Base-by-base conservation (phyloP, 2,888 invertebrate genomes). In the Neria commutata region DNA sequence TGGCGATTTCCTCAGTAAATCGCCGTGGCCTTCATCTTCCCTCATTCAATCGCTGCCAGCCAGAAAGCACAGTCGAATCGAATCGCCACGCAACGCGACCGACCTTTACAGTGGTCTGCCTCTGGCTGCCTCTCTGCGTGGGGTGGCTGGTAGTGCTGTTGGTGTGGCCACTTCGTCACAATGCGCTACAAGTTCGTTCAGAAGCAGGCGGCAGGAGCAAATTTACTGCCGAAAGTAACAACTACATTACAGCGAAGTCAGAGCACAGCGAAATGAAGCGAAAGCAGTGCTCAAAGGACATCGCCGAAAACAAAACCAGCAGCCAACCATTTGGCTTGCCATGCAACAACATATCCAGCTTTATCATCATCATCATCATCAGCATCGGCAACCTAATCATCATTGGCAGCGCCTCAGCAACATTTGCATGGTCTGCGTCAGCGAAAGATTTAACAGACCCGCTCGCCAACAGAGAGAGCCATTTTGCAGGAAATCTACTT, bases 11-110 rank as follows among this genome's bases (percentile, higher is more conserved):
- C 66, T 63, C 55, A 47, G 56, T 57, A 67, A 72, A 69, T 70
- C 71, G 70, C 69, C 66, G 71, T 68, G 71, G 67, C 73, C 74
- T 73, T 75, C 71, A 60, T 23, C 50, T 52, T 67, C 48, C n/a
- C n/a, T n/a, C n/a, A n/a, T n/a, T n/a, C n/a, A n/a, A n/a, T n/a
- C n/a, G n/a, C n/a, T n/a, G n/a, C n/a, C n/a, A 61, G 67, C 59
- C 55, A 59, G 48, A 48, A 55, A 55, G 42, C 8, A n/a, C n/a
- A 37, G 8, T n/a, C 6, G 37, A 8, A 14, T 37, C 37, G 48
- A 19, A 45, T 10, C 19, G 21, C 45, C 19, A 21, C 8, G n/a
- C 25, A 49, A 10, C 29, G 24, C 29, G 29, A 26, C 10, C 3
- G 33, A 21, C 19, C 3, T 19, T 5, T 19, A 23, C 5, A 19